A percentile compares a stretch with the other conserved stretches of the same genome.
Conservation (phyloP, 1,140 invertebrate species). For the Leptinotarsa lineolata region DNA sequence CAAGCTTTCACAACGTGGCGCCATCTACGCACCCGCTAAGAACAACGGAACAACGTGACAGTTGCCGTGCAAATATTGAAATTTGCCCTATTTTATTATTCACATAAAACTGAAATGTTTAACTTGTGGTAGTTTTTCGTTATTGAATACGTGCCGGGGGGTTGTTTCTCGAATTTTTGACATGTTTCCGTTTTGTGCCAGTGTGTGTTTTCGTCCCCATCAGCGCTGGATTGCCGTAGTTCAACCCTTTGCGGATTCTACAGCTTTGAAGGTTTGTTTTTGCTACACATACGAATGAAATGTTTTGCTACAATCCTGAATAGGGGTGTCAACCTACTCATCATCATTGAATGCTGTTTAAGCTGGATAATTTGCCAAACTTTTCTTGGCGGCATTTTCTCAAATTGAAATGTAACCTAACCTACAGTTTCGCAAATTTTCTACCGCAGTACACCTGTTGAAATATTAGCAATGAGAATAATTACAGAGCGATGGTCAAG, state of each 20-base stretch:
- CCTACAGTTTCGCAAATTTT: too few species aligned
- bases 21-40: conserved; percentile 5
- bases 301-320: too few species aligned
- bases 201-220: conserved; percentile 38
- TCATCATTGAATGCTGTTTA: too few species aligned
- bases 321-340: too few species aligned
- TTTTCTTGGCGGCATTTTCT: too few species aligned
- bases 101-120: neutral
- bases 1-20: neutral
- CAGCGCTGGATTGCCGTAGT: conserved; percentile 31
- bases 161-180: neutral
- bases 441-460: too few species aligned
- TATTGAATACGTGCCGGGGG: neutral
- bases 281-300: neutral
- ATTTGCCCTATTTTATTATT: neutral
- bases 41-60: conserved; percentile 5
- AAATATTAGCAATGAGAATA: too few species aligned
- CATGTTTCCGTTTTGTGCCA: conserved; percentile 38
- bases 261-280: conserved; percentile 31
- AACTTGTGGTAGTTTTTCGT: neutral
- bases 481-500: too few species aligned
- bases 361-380: too few species aligned
- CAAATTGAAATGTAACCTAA: too few species aligned
- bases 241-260: conserved; percentile 15
- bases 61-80: neutral